Base-by-base conservation (phyloP, 2,113 vertebrate genomes). In the Osmerus mordax region DNA sequence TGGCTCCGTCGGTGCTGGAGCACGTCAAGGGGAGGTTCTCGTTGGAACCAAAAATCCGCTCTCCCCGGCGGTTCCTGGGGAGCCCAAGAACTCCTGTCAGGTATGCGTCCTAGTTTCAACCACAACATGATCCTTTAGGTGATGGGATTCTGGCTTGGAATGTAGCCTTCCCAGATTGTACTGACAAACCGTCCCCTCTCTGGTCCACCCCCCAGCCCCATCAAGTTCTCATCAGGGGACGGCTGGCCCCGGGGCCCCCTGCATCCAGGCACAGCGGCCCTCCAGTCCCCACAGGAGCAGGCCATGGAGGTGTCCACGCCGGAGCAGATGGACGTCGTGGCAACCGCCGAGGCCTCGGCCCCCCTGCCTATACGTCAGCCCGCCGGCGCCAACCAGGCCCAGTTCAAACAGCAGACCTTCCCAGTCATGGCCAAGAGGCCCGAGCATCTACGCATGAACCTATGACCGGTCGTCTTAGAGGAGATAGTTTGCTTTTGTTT, bases 381-480 rank as follows among this genome's bases (percentile, higher is more conserved):
- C 5, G 1, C 86, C 1, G 92, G 93, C 25, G 75, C 81, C 67
- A 96, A 92, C 92, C 51, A 93, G 90, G 86, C 91, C 90, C 60
- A 89, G 67, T 96, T 96, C 82, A 99, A 98, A 91, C 97, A 98
- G 81, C 96, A 97, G 83, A 91, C 94, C 75, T 99, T 97, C 59
- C 97, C 97, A 2, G 93, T 96, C 80, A 90, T 94, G 54, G 95
- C 96, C 78, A 99, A 99, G 80, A 89, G 97, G 80, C 97, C 97
- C 60, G 97, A 97, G 87, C 97, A 99, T 93, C 90, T 99, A 89
- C 96, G 97, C 83, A 99, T 99, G 97, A 99, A 99, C 91, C 95
- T 99, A 98, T 99, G 97, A 99, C 96, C 72, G 78, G 32, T 72
- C 3, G 36, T 41, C 66, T 71, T 73, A 65, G 78, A 83, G 75